Percentiles rank a stretch among this genome's conserved stretches.
Conservation (phyloP, 2,797 vertebrate species). For the Naso thynnoides region DNA sequence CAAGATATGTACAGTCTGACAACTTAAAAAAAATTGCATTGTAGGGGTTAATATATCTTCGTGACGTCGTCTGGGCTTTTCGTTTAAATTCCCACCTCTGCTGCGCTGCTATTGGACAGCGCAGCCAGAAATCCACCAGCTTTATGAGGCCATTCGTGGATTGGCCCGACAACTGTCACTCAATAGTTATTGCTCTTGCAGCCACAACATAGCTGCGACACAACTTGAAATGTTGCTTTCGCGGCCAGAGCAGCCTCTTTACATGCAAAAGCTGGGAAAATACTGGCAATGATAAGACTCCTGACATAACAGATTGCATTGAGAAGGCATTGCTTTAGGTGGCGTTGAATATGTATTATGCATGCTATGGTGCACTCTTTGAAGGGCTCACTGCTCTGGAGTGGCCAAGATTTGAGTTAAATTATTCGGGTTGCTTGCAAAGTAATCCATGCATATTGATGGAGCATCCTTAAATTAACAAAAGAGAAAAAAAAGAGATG, state of each 20-base stretch:
- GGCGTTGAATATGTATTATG: not conserved
- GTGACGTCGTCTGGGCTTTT: slow-evolving; percentile 74
- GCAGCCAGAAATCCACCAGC: slow-evolving; percentile 60
- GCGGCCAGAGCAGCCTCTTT: slow-evolving; percentile 2
- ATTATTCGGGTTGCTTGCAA: slow-evolving; percentile 40
- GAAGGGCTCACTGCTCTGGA: slow-evolving; percentile 12
- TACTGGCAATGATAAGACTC: not conserved
- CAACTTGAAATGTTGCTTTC: slow-evolving; percentile 75
- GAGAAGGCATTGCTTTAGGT: not conserved
- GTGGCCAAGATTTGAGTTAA: slow-evolving; percentile 13
- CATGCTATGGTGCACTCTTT: slow-evolving; percentile 20
- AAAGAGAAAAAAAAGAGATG: not conserved
- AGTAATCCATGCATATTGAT: not conserved
- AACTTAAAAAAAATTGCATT: slow-evolving; percentile 32
- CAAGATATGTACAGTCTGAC: slow-evolving; percentile 46
- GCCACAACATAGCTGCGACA: slow-evolving; percentile 85
- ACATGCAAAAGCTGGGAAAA: slow-evolving; percentile 18
- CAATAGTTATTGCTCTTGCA: slow-evolving; percentile 80
- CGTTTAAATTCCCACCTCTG: slow-evolving; percentile 68
- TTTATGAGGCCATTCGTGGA: slow-evolving; percentile 62
- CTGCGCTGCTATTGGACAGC: slow-evolving; percentile 75
- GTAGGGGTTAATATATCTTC: slow-evolving; percentile 68
- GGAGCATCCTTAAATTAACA: not conserved
- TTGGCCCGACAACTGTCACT: slow-evolving; percentile 82
- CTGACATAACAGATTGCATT: not conserved